Base-by-base conservation (phyloP, 1,140 invertebrate genomes). In the Callitettix versicolor region DNA sequence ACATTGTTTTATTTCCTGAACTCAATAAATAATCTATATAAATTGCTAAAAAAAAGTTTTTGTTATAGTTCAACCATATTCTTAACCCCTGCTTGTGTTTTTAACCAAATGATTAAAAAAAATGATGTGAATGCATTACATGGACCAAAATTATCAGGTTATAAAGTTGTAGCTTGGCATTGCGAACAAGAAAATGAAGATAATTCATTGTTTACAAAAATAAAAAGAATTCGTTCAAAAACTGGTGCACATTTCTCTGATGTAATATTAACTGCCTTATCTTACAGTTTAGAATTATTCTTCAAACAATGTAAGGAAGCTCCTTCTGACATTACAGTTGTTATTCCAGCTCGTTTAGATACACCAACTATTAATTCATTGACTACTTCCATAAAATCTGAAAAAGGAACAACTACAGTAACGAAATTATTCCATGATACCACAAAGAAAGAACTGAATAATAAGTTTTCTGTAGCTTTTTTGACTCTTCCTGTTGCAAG, bases 131-230 rank as follows among this genome's bases (percentile, higher is more conserved):
- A 66, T 60, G 51, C 59, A 12, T 53, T 73, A 7, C 69, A 72
- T 58, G 69, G 69, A 14, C 67, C 69, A n/a, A 34, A 50, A 43
- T 63, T 73, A 48, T 55, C 56, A 14, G 69, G 69, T 2, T 63
- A 65, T 44, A 73, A 70, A 58, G 42, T 66, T 34, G 68, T 67
- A 22, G 68, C 65, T 50, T 73, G 71, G 71, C 46, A 55, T 48
- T 48, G 46, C 2, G 53, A 55, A 40, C 33, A 55, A 20, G 67
- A 65, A 33, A 58, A 69, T 20, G 62, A 64, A 1, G 61, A 68
- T 30, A 62, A 69, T 58, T 57, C 71, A 34, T 61, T 70, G 22
- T 24, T 49, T 14, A 67, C 67, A 59, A 64, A 71, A 5, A 72
- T 71, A 60, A 64, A 68, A 49, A 68, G 72, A 49, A 73, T 72